Evolutionary conservation across 2,113 vertebrate species (phyloP), one percentile per base, ranked within the genome.

Genomic region (Taxidea taxus): DNA sequence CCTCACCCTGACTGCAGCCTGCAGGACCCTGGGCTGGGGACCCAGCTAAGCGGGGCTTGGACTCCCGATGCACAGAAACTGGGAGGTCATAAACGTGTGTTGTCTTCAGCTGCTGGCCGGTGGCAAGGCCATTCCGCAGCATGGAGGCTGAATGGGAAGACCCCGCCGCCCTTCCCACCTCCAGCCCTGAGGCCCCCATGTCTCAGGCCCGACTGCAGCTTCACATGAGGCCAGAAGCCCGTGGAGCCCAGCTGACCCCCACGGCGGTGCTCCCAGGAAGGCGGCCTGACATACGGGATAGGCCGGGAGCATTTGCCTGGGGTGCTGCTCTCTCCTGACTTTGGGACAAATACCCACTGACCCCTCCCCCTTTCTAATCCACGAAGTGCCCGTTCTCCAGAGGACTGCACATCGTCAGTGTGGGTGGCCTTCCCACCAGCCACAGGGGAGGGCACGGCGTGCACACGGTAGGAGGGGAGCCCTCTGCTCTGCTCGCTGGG

Each of bases 181-280:
- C 90, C 1, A 13, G 70, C 49, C 42, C 47, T 14, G 3, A 14
- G 1, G 34, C 31, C 54, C 37, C 14, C 0, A 3, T 1, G 5
- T 1, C 15, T n/a, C 87, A 54, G 18, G 44, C 25, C 29, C 6
- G 60, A 64, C 37, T 27, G 12, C 18, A 6, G 62, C 39, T 10
- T 20, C 72, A 29, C 14, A 29, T 25, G 2, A 1, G 4, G 13
- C 2, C 16, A 49, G n/a, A 39, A 23, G 14, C 29, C 56, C 25
- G 0, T 0, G 9, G 83, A 56, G 7, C 66, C 34, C 20, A 82
- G 64, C 27, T 23, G 86, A 14, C 7, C 4, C 31, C 68, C 1
- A 0, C 74, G 1, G 0, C 5, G 0, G 47, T 8, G 49, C 25
- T 34, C 70, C 78, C 4, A 1, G n/a, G 64, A 12, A 42, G 7